Percentiles rank a stretch among this genome's conserved stretches.
Evolutionary conservation across 2,797 vertebrate genomes (phyloP).

Genomic region (Mergus octosetaceus): DNA sequence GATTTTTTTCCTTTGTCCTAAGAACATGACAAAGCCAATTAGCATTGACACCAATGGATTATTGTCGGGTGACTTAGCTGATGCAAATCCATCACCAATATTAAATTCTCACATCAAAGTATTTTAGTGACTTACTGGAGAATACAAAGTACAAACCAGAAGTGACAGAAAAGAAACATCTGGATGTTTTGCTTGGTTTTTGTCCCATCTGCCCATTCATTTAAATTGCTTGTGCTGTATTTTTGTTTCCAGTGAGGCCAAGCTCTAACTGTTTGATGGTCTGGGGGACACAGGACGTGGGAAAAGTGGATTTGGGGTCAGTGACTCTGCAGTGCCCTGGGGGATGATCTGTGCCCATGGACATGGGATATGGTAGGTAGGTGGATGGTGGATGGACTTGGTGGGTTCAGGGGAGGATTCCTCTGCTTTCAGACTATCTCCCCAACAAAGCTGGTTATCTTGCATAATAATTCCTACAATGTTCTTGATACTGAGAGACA

Average conservation of each 20-base stretch:
- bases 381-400: neutral
- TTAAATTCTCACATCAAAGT: conserved; percentile 46
- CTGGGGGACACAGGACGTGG: neutral
- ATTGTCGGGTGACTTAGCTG: conserved; percentile 53
- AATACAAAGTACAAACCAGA: neutral
- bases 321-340: neutral
- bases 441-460: neutral
- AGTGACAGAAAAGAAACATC: neutral
- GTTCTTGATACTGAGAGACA: neutral
- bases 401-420: neutral
- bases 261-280: neutral
- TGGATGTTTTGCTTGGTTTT: conserved; percentile 42
- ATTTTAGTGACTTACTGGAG: neutral
- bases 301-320: neutral
- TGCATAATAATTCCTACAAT: neutral
- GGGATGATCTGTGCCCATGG: neutral
- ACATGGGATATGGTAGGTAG: no score
- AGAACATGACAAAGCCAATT: conserved; percentile 40
- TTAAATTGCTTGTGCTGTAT: neutral
- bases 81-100: conserved; percentile 4
- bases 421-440: neutral
- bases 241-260: neutral
- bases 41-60: conserved; percentile 28
- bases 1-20: conserved; percentile 44
- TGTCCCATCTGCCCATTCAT: neutral